These are phyloP conservation scores for Lipophrys pholis DNA, from an alignment of 2,113 vertebrate genomes.

Conservation along the genomic window DNA sequence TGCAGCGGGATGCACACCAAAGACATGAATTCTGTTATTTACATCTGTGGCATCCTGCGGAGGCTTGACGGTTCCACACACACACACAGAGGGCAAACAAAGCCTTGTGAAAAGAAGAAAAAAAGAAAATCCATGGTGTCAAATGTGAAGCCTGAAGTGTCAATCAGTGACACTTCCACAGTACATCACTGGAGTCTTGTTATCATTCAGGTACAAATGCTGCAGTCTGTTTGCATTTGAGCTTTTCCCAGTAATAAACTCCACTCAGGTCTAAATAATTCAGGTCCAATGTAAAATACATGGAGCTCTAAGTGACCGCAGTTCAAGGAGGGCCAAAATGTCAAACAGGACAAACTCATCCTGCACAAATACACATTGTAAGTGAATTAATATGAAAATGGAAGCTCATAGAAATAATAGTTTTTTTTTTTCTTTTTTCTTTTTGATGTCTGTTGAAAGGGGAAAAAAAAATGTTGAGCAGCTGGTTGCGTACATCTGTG, in stretches of 20 bases:
- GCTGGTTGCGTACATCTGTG: constrained; percentile 25
- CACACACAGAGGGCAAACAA: no score
- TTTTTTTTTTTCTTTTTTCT: background rate
- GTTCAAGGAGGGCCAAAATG: constrained; percentile 12
- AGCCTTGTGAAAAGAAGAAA: no score
- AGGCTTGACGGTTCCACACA: constrained; percentile 3
- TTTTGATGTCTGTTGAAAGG: constrained; percentile 10
- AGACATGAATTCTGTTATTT: constrained; percentile 41
- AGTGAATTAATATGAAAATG: constrained; percentile 32
- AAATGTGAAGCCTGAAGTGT: constrained; percentile 41
- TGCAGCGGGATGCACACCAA: constrained; percentile 7
- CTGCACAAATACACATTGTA: background rate
- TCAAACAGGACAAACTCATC: constrained; percentile 34
- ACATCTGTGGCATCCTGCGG: constrained; percentile 10
- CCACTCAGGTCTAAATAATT: constrained; percentile 58
- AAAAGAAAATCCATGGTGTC: constrained; percentile 26
- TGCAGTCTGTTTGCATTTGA: constrained; percentile 51
- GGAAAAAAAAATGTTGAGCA: constrained; percentile 3
- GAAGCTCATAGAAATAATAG: constrained; percentile 6
- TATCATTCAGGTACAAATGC: constrained; percentile 44
- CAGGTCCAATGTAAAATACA: constrained; percentile 54
- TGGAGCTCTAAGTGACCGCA: constrained; percentile 39
- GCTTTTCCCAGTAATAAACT: constrained; percentile 38
- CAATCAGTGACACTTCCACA: constrained; percentile 35
- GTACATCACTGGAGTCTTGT: constrained; percentile 29